Conservation (phyloP, 92 coral and sea anemone species). For the Nematostella vectensis region DNA sequence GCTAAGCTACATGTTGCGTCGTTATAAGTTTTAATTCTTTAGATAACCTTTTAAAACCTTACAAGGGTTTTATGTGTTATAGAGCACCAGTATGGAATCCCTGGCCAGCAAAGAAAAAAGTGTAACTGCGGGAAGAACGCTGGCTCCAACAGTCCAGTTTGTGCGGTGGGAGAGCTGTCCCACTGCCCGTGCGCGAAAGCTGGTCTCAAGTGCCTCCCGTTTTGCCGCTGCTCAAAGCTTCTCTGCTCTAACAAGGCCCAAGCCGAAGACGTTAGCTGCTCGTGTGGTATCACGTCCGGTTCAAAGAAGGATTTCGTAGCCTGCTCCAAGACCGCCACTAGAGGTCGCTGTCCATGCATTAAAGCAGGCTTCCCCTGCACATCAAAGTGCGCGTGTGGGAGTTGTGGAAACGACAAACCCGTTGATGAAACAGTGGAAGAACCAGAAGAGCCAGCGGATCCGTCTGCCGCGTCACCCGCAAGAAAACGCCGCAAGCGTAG, state of each 20-base stretch:
- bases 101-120: no score
- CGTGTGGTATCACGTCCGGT: neutral
- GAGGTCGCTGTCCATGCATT: slow-evolving; percentile 14
- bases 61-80: no score
- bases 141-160: neutral
- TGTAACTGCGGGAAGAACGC: slow-evolving; percentile 18
- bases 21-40: no score
- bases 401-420: slow-evolving; percentile 30
- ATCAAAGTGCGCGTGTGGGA: slow-evolving; percentile 9
- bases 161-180: neutral
- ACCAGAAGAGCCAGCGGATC: neutral
- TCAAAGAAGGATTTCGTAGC: neutral
- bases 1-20: no score
- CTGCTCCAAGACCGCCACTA: neutral
- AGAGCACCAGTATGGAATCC: no score
- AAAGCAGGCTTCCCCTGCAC: slow-evolving; percentile 26
- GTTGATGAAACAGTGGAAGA: neutral
- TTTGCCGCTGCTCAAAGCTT: slow-evolving; percentile 5
- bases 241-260: slow-evolving; percentile 21
- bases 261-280: slow-evolving; percentile 4
- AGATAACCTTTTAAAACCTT: no score
- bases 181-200: slow-evolving; percentile 18
- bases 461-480: slow-evolving; percentile 7
- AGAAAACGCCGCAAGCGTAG: slow-evolving; percentile 12
- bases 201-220: slow-evolving; percentile 9